Conservation (phyloP, 2,797 vertebrate genomes). For the Coregonus sp. region DNA sequence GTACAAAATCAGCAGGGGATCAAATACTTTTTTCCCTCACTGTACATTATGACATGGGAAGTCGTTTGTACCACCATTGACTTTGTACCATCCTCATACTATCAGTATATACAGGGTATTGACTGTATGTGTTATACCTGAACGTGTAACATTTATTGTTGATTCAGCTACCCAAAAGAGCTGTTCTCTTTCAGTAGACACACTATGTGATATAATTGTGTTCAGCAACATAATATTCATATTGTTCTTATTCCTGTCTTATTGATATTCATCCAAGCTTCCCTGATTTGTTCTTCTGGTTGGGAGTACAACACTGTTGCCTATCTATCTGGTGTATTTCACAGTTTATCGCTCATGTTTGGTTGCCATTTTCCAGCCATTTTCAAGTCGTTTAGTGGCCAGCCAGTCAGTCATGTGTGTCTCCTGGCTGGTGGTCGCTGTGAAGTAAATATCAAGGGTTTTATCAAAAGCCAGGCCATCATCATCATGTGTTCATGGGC, state of each 20-base stretch:
- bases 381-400: slow-evolving; percentile 10
- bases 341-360: slow-evolving; percentile 45
- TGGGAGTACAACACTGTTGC: slow-evolving; percentile 13
- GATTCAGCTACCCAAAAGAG: neutral
- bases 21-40: too few species aligned
- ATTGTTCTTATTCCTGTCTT: neutral
- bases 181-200: neutral
- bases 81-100: too few species aligned
- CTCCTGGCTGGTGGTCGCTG: slow-evolving; percentile 27
- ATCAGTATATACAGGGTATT: too few species aligned
- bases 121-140: neutral
- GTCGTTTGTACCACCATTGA: too few species aligned
- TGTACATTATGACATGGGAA: neutral
- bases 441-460: slow-evolving; percentile 68
- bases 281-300: neutral
- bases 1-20: too few species aligned
- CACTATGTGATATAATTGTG: neutral
- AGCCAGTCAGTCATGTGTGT: neutral
- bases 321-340: slow-evolving; percentile 46
- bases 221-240: neutral
- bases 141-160: neutral
- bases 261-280: neutral
- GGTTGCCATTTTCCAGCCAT: slow-evolving; percentile 20
- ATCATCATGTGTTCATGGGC: slow-evolving; percentile 32
- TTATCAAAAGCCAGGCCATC: slow-evolving; percentile 45